Evolutionary conservation across 2,888 invertebrate genomes (phyloP), one percentile per base, ranked within the genome.

Genomic region (Trichopoda pennipes): DNA sequence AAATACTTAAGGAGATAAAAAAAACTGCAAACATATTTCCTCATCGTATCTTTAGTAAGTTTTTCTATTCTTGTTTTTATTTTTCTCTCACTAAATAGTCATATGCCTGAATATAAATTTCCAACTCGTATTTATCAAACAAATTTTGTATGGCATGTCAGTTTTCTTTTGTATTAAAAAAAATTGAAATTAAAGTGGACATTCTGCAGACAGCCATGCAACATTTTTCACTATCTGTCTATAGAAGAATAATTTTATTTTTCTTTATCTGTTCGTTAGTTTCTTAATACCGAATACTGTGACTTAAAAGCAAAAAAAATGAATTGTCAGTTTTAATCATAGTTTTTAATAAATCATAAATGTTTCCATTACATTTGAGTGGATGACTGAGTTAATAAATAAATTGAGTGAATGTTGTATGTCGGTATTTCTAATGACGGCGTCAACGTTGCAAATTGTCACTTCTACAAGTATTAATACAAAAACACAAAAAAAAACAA

Each of bases 281-380:
- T 47, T 47, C 69, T 78, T 66, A 64, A 66, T 21, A 76, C 16
- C n/a, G 58, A 64, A 60, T 58, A 73, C 47, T 80, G 74, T 21
- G 58, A 19, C 28, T 35, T 17, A 14, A 56, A 7, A n/a, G 23
- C 23, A 23, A 28, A 42, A 38, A 66, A 55, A 21, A 68, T 23
- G 53, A 70, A 72, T 68, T 80, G 80, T 79, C 82, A 82, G 79
- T 79, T 79, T 82, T 76, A 82, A 80, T 82, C 75, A 76, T 76
- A 19, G 49, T 56, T 76, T 72, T 75, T 69, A 80, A 82, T 82
- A 82, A 82, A 80, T 82, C 82, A 80, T 79, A 82, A 70, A 75
- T 80, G 38, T 72, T 80, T 75, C 55, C 56, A 68, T 38, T 63
- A 49, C 47, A 68, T 56, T 74, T 76, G 12, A 28, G 49, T 49